These are phyloP conservation scores for Nycticorax nycticorax DNA, from an alignment of 2,113 vertebrate genomes.

Conservation along the genomic window DNA sequence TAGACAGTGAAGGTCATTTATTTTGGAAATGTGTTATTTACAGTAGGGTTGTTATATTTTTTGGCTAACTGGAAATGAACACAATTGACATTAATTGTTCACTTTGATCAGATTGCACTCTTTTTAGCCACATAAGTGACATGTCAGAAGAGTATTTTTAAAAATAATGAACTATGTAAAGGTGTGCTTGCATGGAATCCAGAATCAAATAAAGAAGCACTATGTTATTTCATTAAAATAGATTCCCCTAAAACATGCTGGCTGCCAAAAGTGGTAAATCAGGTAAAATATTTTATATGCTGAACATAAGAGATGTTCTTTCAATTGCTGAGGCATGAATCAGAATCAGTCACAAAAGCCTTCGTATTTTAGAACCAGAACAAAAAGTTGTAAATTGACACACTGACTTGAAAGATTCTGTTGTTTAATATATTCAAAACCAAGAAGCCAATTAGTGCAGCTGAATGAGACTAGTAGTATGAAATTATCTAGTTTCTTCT, in stretches of 20 bases:
- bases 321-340: background rate
- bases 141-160: background rate
- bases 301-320: background rate
- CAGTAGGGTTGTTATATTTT: background rate
- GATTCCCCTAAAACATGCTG: background rate
- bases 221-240: background rate
- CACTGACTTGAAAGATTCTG: background rate
- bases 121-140: background rate
- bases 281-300: background rate
- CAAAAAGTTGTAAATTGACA: background rate
- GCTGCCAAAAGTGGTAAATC: background rate
- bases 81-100: background rate
- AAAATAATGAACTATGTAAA: background rate
- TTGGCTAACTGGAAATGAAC: background rate
- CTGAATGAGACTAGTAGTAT: background rate
- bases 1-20: accelerated
- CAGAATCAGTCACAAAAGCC: background rate
- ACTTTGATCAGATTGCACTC: background rate
- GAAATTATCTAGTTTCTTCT: background rate
- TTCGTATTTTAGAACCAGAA: background rate
- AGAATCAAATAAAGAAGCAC: background rate
- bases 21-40: background rate
- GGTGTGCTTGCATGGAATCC: background rate
- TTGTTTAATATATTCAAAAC: background rate
- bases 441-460: background rate